Base-by-base conservation (phyloP, 2,113 vertebrate species). In the Gadus chalcogrammus region DNA sequence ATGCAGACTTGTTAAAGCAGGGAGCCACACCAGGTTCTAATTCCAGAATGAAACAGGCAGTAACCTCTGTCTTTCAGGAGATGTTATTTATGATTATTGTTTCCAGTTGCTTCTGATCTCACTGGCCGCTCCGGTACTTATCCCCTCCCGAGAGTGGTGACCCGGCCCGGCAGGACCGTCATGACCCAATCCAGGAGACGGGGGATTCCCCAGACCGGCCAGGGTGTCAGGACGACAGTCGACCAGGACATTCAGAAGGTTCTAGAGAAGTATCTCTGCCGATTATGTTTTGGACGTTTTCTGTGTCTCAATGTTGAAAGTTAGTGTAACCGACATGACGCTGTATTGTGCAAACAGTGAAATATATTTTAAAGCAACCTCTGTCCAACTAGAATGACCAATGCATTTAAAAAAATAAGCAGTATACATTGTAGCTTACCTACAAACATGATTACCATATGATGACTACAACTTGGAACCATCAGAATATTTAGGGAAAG, bases 61-160 rank as follows among this genome's bases (percentile, higher is more conserved):
- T 93, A 92, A 92, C 92, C 92, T 93, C 90, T 72, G n/a, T 76
- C 68, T 35, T 81, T 78, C 79, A 83, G 85, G 70, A 80, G 81
- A n/a, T 62, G 68, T n/a, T 71, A 24, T 68, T 80, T 76, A 68
- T 27, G 65, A 70, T 74, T 69, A 15, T 55, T 16, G 9, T 16
- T 55, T 16, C 6, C 53, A 35, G 31, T 35, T 4, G 31, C 31
- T 2, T 35, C 31, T 35, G 31, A 35, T 7, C 53, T 16, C 53
- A 11, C 53, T 55, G 53, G 16, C 53, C 53, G 53, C 16, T 55
- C 53, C 53, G 6, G 16, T 55, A 0, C 53, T 15, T n/a, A n/a
- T 7, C 9, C 13, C 53, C 53, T 55, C 68, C 18, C 61, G 31
- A 35, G 31, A 35, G 31, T 7, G 31, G 31, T 35, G 31, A 35